A percentile compares a stretch with the other conserved stretches of the same genome.
Evolutionary conservation across 2,797 vertebrate species (phyloP).

Genomic region (Catostomus latipinnis): DNA sequence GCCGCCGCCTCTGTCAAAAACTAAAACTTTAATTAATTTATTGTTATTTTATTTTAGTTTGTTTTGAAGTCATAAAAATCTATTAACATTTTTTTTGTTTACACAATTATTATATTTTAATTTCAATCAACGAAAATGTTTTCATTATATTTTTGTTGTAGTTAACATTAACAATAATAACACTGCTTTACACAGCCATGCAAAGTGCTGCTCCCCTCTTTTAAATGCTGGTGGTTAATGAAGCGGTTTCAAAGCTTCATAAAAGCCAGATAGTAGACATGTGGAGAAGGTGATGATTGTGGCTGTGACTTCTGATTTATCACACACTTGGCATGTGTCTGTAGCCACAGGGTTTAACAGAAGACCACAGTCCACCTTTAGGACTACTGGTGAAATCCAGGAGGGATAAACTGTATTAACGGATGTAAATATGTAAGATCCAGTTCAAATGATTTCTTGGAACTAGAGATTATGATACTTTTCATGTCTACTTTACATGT

Average conservation of each 20-base stretch:
- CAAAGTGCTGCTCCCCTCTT: conserved; percentile 12
- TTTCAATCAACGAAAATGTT: too few relatives aligned
- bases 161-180: too few relatives aligned
- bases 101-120: too few relatives aligned
- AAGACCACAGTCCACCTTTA: conserved; percentile 36
- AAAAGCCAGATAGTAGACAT: background rate
- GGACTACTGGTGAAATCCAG: conserved; percentile 11
- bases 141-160: too few relatives aligned
- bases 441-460: conserved; percentile 20
- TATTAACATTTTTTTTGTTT: too few relatives aligned
- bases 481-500: conserved; percentile 37
- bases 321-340: background rate
- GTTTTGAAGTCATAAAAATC: too few relatives aligned
- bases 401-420: conserved; percentile 38
- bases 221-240: background rate
- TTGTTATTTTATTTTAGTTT: too few relatives aligned
- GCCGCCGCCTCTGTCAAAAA: too few relatives aligned
- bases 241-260: conserved; percentile 1
- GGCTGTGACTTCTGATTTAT: conserved; percentile 20
- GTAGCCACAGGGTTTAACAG: conserved; percentile 60
- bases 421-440: conserved; percentile 51
- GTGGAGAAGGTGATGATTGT: conserved; percentile 21
- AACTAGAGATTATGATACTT: conserved; percentile 27
- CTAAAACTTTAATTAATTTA: too few relatives aligned
- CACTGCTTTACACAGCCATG: conserved; percentile 3